Percentiles rank a stretch among this genome's conserved stretches.
Evolutionary conservation across 2,113 vertebrate genomes (phyloP).

Genomic region (Peucedramus taeniatus): DNA sequence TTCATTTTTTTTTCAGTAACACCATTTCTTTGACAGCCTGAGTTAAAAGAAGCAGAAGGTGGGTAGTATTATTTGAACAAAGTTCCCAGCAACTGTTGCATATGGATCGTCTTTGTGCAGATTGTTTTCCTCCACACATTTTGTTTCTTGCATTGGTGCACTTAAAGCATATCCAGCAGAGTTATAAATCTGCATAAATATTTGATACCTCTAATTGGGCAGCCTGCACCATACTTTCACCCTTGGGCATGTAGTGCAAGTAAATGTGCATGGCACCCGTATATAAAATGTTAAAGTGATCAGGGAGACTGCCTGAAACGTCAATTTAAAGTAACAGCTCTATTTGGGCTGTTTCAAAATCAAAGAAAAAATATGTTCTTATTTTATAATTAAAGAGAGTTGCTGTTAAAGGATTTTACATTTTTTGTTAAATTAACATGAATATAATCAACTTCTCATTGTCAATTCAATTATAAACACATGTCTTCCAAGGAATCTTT

Average conservation of each 20-base stretch:
- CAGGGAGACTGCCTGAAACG: not conserved
- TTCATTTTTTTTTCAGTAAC: not conserved
- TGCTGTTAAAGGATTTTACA: not conserved
- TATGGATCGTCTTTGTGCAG: not conserved
- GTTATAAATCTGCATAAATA: conserved; percentile 37
- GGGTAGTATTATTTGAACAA: not conserved
- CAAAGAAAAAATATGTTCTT: not conserved
- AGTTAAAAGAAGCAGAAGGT: not conserved
- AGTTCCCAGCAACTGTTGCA: not conserved
- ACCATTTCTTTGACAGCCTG: not conserved
- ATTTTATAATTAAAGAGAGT: not conserved
- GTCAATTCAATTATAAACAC: not conserved
- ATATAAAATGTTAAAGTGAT: not conserved
- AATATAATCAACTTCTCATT: not conserved
- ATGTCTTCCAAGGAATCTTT: not conserved
- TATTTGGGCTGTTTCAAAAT: not conserved
- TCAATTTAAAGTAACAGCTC: not conserved
- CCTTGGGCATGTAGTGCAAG: conserved; percentile 1
- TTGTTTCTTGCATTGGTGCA: not conserved
- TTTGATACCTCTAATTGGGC: conserved; percentile 31
- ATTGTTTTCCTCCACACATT: not conserved
- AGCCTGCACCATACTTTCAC: not conserved
- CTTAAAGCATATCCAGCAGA: not conserved
- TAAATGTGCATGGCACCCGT: not conserved
- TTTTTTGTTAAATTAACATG: not conserved